Evolutionary conservation across 1,140 invertebrate species (phyloP).

Genomic region (Drosophila prosaltans): DNA sequence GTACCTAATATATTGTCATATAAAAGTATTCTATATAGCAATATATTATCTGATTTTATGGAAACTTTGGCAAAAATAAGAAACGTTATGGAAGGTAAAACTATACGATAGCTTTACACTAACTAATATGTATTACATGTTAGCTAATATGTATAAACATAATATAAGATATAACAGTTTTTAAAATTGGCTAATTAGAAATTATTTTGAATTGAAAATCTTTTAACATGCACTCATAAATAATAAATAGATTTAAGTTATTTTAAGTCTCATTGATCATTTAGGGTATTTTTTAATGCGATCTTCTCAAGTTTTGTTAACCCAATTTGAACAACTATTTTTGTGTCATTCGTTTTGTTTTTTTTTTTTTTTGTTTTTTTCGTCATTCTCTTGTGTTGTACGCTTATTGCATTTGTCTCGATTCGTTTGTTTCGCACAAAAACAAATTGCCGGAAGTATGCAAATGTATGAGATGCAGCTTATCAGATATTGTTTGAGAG

Average conservation of each 20-base stretch:
- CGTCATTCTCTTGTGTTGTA: slow-evolving; percentile 29
- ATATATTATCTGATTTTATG: too few species aligned
- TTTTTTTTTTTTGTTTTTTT: slow-evolving; percentile 25
- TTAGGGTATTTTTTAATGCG: neutral
- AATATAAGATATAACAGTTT: too few species aligned
- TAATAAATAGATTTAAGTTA: neutral
- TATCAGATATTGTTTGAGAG: slow-evolving; percentile 80
- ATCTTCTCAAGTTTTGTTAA: neutral
- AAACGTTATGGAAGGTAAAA: too few species aligned
- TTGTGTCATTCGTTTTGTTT: slow-evolving; percentile 20
- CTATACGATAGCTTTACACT: too few species aligned
- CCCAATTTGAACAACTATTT: slow-evolving; percentile 13
- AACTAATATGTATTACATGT: too few species aligned
- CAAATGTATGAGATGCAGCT: slow-evolving; percentile 77
- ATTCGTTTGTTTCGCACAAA: slow-evolving; percentile 78
- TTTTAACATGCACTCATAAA: too few species aligned
- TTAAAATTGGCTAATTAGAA: too few species aligned
- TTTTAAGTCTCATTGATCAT: neutral
- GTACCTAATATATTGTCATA: too few species aligned
- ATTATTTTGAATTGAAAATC: too few species aligned
- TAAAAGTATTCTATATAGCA: too few species aligned
- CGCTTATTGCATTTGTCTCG: slow-evolving; percentile 80
- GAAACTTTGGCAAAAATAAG: too few species aligned
- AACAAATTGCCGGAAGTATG: slow-evolving; percentile 81
- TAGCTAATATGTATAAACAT: too few species aligned